phyloP scores from a whole-genome alignment of 2,797 vertebrate genomes.

The Clarias pachynema region DNA sequence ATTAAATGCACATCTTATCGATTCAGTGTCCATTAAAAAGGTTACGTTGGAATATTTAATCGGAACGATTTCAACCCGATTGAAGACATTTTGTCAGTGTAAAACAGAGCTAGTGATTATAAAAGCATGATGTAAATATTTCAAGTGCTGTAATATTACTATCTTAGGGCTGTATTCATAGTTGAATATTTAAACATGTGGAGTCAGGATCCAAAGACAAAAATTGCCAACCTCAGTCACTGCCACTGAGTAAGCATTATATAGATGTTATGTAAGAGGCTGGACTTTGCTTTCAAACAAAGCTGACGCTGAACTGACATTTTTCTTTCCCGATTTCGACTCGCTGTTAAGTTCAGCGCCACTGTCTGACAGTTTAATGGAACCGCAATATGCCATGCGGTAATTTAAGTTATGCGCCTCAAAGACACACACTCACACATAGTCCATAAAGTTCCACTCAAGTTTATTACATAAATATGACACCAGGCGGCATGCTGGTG shows the following conservation, averaged over 20 bases:
- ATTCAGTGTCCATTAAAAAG: too few species aligned
- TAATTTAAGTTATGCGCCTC: not conserved
- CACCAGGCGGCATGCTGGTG: not conserved
- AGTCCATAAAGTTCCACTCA: not conserved
- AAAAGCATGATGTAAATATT: not conserved
- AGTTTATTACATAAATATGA: not conserved
- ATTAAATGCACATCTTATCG: too few species aligned
- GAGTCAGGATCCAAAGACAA: not conserved
- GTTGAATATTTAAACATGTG: not conserved
- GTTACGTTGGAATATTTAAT: too few species aligned
- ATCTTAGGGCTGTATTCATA: not conserved
- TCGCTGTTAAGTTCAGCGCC: not conserved
- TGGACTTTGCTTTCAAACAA: not conserved
- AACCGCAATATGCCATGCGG: not conserved
- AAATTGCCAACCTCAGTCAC: not conserved
- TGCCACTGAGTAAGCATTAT: not conserved
- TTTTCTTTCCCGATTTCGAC: not conserved
- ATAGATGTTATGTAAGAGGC: not conserved
- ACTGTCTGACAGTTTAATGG: not conserved
- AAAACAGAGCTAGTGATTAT: not conserved
- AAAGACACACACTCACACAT: not conserved
- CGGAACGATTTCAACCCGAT: too few species aligned
- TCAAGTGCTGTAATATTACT: not conserved
- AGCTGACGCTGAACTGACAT: not conserved
- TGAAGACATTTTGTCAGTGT: too few species aligned